Percentiles rank a stretch among this genome's conserved stretches.
Conservation (phyloP, 2,797 vertebrate genomes). For the Poecile montanus region DNA sequence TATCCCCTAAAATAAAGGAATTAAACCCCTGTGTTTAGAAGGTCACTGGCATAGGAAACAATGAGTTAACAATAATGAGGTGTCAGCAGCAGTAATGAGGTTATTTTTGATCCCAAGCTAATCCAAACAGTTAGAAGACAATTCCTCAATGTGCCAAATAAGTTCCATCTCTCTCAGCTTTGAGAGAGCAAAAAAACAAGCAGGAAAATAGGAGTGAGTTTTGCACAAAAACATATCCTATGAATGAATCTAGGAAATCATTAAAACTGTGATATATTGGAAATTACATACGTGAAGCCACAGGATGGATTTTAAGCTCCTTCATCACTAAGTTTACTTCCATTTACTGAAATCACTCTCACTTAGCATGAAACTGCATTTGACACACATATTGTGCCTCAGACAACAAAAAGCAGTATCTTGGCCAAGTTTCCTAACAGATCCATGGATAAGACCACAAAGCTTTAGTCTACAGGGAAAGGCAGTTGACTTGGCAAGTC, state of each 20-base stretch:
- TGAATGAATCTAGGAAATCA: not conserved
- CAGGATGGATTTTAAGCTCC: not conserved
- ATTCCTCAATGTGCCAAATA: not conserved
- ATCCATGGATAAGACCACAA: not conserved
- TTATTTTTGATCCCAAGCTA: not conserved
- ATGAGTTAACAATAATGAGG: not conserved
- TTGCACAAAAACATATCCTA: not conserved
- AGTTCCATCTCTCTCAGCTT: not conserved
- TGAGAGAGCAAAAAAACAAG: not conserved
- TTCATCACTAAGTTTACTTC: not conserved
- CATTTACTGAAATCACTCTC: not conserved
- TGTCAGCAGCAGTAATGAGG: not conserved
- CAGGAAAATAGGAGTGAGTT: not conserved
- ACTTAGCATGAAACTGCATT: not conserved
- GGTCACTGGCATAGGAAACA: not conserved
- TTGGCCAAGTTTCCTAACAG: conserved; percentile 9
- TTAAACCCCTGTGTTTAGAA: not conserved
- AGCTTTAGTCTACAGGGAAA: conserved; percentile 30
- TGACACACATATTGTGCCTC: not conserved
- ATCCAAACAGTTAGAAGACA: not conserved
- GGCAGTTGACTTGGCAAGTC: conserved; percentile 53
- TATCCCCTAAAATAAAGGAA: not conserved
- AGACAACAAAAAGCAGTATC: conserved; percentile 8
- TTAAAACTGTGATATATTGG: not conserved
- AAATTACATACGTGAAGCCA: not conserved